A percentile compares a stretch with the other conserved stretches of the same genome.
These are phyloP conservation scores for Tetramorium parvispinum DNA, from an alignment of 1,140 invertebrate species.

Conservation along the genomic window DNA sequence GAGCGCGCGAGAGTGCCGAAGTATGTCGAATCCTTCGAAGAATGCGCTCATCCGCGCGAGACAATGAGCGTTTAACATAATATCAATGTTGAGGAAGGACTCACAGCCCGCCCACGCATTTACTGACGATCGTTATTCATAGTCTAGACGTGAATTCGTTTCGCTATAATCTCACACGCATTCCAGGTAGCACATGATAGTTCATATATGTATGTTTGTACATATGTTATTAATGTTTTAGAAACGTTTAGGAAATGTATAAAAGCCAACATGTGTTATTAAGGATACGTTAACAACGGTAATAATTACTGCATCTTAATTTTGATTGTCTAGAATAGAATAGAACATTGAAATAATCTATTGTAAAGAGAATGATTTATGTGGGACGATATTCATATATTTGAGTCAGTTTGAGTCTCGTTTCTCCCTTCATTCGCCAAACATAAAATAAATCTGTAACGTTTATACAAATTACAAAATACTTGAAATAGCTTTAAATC, in stretches of 20 bases:
- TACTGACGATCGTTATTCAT: slow-evolving; percentile 37
- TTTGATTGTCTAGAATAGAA: background rate
- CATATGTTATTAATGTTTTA: no score
- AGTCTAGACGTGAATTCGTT: slow-evolving; percentile 35
- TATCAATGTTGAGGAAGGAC: slow-evolving; percentile 45
- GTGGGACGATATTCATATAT: background rate
- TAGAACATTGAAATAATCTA: background rate
- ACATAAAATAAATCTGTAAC: background rate
- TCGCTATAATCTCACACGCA: slow-evolving; percentile 4
- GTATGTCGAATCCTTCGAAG: slow-evolving; percentile 33
- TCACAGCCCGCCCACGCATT: slow-evolving; percentile 2
- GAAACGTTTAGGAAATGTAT: no score
- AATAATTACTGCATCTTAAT: background rate
- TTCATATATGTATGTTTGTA: no score
- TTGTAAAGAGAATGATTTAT: background rate
- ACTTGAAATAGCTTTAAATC: no score
- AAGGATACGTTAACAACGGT: background rate
- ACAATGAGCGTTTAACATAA: slow-evolving; percentile 46
- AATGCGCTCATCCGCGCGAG: slow-evolving; percentile 30
- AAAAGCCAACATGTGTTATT: no score
- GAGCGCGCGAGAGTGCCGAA: slow-evolving; percentile 1
- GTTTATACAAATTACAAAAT: background rate
- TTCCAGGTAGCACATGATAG: no score
- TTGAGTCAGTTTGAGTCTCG: background rate
- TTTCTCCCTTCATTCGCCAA: background rate